phyloP scores from a whole-genome alignment of 2,113 vertebrate species.

The Macrotis lagotis region DNA sequence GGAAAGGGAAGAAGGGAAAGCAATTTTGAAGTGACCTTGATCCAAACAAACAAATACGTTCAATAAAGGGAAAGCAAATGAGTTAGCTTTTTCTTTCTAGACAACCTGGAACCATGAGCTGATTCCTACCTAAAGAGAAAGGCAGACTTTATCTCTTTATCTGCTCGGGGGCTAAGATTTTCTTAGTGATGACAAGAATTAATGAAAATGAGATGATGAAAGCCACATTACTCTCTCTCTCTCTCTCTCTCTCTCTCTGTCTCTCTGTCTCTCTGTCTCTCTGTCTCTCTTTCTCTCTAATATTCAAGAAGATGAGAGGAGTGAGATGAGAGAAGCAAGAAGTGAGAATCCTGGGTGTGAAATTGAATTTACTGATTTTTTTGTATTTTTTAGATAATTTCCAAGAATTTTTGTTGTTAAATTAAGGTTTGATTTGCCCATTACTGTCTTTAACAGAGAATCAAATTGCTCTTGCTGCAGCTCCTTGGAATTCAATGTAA shows the following conservation, averaged over 20 bases:
- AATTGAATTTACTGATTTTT: conserved; percentile 23
- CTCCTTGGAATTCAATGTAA: neutral
- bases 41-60: neutral
- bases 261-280: no score
- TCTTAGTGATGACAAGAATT: neutral
- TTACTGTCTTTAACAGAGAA: neutral
- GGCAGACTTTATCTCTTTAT: neutral
- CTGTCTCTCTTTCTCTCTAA: neutral
- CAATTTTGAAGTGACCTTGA: neutral
- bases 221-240: neutral
- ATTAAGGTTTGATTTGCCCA: conserved; percentile 23
- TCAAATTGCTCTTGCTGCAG: conserved; percentile 24
- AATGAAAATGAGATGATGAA: conserved; percentile 39
- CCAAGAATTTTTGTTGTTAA: neutral
- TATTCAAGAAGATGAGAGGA: neutral
- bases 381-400: conserved; percentile 1
- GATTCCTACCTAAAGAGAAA: neutral
- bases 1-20: neutral
- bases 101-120: neutral
- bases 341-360: neutral
- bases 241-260: no score
- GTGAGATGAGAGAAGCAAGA: neutral
- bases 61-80: conserved; percentile 22
- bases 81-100: neutral
- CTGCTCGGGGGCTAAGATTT: neutral